A percentile compares a stretch with the other conserved stretches of the same genome.
phyloP scores from a whole-genome alignment of 2,888 invertebrate species.

The Pteria penguin region DNA sequence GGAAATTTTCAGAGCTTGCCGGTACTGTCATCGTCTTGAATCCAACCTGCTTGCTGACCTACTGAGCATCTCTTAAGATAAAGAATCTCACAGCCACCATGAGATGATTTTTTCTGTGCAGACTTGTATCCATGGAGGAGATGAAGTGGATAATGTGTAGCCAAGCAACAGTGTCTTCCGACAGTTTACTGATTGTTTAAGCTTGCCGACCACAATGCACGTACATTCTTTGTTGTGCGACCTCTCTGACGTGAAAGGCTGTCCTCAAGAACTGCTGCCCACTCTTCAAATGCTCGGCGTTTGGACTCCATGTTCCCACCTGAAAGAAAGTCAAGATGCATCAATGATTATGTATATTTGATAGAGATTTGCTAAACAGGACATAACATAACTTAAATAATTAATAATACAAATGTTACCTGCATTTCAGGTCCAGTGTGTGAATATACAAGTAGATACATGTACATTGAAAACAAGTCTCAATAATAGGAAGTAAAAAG shows the following conservation, averaged over 20 bases:
- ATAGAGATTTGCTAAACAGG: not conserved
- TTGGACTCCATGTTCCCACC: not conserved
- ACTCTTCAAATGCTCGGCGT: not conserved
- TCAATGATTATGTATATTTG: not conserved
- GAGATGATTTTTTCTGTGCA: too few species aligned
- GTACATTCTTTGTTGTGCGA: not conserved
- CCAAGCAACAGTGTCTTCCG: too few species aligned
- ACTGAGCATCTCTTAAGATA: too few species aligned
- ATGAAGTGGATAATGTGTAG: too few species aligned
- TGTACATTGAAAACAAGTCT: too few species aligned
- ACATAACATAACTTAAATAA: not conserved
- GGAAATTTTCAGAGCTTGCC: too few species aligned
- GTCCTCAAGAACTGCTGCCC: not conserved
- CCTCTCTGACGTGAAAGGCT: not conserved
- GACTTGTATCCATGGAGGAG: too few species aligned
- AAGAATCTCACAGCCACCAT: too few species aligned
- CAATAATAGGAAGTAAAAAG: too few species aligned
- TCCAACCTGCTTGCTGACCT: too few species aligned
- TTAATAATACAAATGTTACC: not conserved
- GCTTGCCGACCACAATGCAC: not conserved
- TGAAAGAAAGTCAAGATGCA: not conserved
- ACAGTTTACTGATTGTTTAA: too few species aligned
- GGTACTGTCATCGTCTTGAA: too few species aligned
- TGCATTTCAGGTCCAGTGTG: not conserved
- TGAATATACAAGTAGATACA: not conserved